phyloP scores from a whole-genome alignment of 2,888 invertebrate species.

The Prionchulus punctatus region DNA sequence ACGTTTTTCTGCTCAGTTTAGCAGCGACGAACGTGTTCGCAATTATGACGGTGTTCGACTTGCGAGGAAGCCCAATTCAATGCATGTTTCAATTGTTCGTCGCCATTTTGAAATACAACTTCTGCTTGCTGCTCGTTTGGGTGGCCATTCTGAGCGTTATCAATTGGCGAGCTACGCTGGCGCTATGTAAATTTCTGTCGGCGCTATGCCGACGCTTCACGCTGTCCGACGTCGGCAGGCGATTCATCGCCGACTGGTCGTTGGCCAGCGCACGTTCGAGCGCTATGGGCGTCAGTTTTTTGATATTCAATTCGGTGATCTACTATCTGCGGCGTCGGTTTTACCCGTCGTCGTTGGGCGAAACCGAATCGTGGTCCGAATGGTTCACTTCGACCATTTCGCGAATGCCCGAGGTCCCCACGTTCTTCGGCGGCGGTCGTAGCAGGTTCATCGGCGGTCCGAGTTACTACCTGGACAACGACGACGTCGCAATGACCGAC shows the following conservation, averaged over 20 bases:
- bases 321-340: not conserved
- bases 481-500: not conserved
- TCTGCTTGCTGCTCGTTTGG: constrained; percentile 36
- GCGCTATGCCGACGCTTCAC: constrained; percentile 30
- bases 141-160: constrained; percentile 36
- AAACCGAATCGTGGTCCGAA: constrained; percentile 31
- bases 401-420: too few species aligned
- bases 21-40: constrained; percentile 37
- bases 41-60: constrained; percentile 35
- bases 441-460: constrained; percentile 4
- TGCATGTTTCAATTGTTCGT: constrained; percentile 30
- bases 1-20: constrained; percentile 39
- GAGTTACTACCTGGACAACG: not conserved
- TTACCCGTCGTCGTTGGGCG: not conserved
- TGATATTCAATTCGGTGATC: constrained; percentile 18
- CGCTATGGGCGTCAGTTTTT: constrained; percentile 23
- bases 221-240: constrained; percentile 27
- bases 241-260: constrained; percentile 25
- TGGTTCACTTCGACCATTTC: not conserved
- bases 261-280: constrained; percentile 16
- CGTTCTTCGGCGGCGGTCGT: too few species aligned
- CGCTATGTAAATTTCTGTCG: constrained; percentile 28
- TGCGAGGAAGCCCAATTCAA: constrained; percentile 28
- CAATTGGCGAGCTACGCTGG: constrained; percentile 33
- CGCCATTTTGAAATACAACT: constrained; percentile 37